Evolutionary conservation across 2,888 invertebrate genomes (phyloP).

Genomic region (Nymphalis c-album): DNA sequence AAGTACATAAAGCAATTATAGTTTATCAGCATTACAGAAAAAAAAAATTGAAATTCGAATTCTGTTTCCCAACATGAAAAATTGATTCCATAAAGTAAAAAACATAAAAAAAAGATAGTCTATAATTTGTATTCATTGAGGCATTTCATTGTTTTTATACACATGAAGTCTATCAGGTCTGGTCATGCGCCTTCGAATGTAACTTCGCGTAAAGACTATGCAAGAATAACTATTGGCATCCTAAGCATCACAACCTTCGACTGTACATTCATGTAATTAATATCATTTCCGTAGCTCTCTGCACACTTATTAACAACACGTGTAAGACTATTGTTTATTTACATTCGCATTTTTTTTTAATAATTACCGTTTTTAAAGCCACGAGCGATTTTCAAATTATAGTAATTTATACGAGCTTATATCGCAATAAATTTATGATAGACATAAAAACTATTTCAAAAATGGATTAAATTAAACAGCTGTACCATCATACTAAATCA

Average conservation of each 20-base stretch:
- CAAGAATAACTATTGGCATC: conserved; percentile 29
- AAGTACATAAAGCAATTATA: too few species aligned
- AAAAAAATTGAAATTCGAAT: too few species aligned
- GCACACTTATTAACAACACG: conserved; percentile 37
- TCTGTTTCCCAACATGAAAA: too few species aligned
- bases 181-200: conserved; percentile 15
- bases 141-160: conserved; percentile 31
- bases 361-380: conserved; percentile 2
- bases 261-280: conserved; percentile 46
- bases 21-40: too few species aligned
- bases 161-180: conserved; percentile 24
- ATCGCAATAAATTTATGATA: too few species aligned
- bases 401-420: neutral
- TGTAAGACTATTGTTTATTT: conserved; percentile 33
- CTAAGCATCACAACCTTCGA: conserved; percentile 29
- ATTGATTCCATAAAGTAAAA: neutral
- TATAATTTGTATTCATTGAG: conserved; percentile 20
- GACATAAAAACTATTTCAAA: too few species aligned
- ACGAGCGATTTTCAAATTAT: conserved; percentile 8
- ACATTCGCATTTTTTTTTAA: conserved; percentile 12
- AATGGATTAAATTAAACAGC: too few species aligned
- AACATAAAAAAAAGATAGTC: neutral
- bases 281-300: conserved; percentile 54
- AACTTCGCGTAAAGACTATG: conserved; percentile 21
- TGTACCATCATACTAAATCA: too few species aligned